Percentiles rank a stretch among this genome's conserved stretches.
These are phyloP conservation scores for Conopomorpha cramerella DNA, from an alignment of 1,140 invertebrate genomes.

Conservation along the genomic window DNA sequence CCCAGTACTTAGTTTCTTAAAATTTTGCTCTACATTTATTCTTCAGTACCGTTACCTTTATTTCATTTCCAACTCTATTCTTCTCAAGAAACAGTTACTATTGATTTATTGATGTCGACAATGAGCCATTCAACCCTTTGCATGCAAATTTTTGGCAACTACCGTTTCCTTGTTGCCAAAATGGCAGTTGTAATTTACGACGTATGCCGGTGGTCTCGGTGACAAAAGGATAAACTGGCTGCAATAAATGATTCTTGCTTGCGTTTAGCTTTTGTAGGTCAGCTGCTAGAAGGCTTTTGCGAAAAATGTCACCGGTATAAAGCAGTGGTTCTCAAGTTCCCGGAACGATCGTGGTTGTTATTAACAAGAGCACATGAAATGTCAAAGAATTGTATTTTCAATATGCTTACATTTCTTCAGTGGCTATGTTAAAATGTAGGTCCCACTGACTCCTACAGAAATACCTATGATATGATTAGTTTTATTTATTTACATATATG, in stretches of 20 bases:
- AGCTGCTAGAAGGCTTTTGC: slow-evolving; percentile 19
- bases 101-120: slow-evolving; percentile 17
- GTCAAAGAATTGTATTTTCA: background rate
- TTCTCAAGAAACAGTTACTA: too few relatives aligned
- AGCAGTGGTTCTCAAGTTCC: background rate
- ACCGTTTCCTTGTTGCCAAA: slow-evolving; percentile 31
- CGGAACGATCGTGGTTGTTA: background rate
- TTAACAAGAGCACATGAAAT: background rate
- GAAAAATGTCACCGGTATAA: background rate
- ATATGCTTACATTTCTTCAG: background rate
- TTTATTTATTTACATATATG: too few relatives aligned
- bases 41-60: too few relatives aligned
- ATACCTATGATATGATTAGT: background rate
- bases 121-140: slow-evolving; percentile 39
- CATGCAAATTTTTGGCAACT: slow-evolving; percentile 27
- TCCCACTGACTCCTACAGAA: background rate
- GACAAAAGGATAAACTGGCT: slow-evolving; percentile 3
- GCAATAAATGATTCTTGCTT: slow-evolving; percentile 23
- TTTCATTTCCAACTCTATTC: too few relatives aligned
- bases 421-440: background rate
- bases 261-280: slow-evolving; percentile 44
- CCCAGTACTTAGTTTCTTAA: too few relatives aligned
- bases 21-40: too few relatives aligned
- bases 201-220: slow-evolving; percentile 31
- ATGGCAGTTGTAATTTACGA: slow-evolving; percentile 38